These are phyloP conservation scores for Diglossa cyanea DNA, from an alignment of 2,797 vertebrate genomes.

Conservation along the genomic window DNA sequence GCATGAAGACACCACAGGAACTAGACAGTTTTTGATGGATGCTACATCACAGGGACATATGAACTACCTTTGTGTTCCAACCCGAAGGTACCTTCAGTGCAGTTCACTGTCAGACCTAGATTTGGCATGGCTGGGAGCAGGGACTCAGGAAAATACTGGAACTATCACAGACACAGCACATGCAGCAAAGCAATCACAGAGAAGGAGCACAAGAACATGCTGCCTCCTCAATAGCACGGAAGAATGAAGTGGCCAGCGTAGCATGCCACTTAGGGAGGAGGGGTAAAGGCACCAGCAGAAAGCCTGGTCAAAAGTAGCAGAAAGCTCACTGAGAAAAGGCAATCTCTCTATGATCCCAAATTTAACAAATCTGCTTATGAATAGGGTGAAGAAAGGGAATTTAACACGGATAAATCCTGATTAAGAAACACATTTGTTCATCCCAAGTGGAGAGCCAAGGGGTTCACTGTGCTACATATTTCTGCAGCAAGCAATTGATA, in stretches of 20 bases:
- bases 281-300: not conserved
- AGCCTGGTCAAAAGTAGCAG: not conserved
- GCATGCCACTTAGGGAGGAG: not conserved
- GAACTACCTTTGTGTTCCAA: not conserved
- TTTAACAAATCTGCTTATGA: not conserved
- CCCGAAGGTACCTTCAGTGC: not conserved
- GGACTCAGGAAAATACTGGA: not conserved
- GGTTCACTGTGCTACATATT: not conserved
- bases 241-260: not conserved
- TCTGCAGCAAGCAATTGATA: not conserved
- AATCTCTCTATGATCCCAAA: not conserved
- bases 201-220: not conserved
- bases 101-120: not conserved
- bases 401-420: not conserved
- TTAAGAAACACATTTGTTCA: not conserved
- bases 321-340: not conserved
- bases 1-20: not conserved
- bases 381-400: not conserved
- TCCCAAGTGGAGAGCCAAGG: not conserved
- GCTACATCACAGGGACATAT: not conserved
- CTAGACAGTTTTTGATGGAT: not conserved
- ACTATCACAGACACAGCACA: not conserved
- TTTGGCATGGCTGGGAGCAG: not conserved
- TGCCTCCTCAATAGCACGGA: not conserved
- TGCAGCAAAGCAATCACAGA: not conserved